Base-by-base conservation (phyloP, 2,888 invertebrate species). In the Pandemis corylana region DNA sequence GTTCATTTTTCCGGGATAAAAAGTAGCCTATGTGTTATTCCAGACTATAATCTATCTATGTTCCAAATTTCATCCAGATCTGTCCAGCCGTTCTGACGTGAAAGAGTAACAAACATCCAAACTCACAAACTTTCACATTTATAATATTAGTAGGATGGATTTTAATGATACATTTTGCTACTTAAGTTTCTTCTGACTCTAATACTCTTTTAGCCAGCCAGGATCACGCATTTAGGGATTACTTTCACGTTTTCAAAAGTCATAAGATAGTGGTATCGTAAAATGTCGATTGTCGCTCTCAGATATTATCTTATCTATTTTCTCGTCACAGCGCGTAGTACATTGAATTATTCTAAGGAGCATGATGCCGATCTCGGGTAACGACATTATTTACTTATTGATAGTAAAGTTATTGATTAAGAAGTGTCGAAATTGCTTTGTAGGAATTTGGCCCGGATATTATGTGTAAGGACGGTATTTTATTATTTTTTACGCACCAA, bases 371-470 rank as follows among this genome's bases (percentile, higher is more conserved):
- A 28, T 46, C 46, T 49, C 20, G 63, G n/a, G 46, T 69, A 65
- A 65, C 42, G 59, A 64, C 65, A 69, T 59, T 69, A 73, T 69
- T 64, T 61, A 65, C 59, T 73, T 64, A 49, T 28, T 73, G 72
- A 68, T 68, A 73, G 44, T 62, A 63, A 41, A n/a, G 59, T 41
- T 46, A 46, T 63, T 68, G 46, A 63, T 46, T 53, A 61, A 15
- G 59, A 65, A 65, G 44, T 59, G 36, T 71, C 28, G 46, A 41
- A 46, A 71, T 36, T 15, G 7, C 36, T 41, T 41, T 12, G 36
- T 44, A 49, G 53, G 68, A 42, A 41, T 74, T 66, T 79, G 78
- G 71, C 78, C 79, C 9, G 78, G 77, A 20, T 67, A 63, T 5
- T 77, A 77, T 62, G 28, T 28, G 12, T 59, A 53, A 15, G n/a